Evolutionary conservation across 37 sponge, comb jelly and placozoan genomes (phyloP).

Genomic region (Dysidea cf. avara): DNA sequence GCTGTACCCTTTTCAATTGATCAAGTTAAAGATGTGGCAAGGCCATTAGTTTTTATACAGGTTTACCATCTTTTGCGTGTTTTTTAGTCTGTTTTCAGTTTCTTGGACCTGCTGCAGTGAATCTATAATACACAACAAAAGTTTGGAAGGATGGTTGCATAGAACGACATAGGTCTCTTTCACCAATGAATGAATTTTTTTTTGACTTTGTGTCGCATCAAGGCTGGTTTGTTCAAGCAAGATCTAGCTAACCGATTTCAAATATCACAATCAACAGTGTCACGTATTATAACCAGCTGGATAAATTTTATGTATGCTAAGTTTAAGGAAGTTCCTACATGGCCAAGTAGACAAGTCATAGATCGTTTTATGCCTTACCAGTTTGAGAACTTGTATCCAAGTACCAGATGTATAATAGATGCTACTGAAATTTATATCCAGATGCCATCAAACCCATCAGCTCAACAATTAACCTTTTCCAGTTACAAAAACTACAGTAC

Average conservation of each 20-base stretch:
- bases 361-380: not conserved
- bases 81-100: constrained; percentile 5
- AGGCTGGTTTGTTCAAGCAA: not conserved
- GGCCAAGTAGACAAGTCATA: not conserved
- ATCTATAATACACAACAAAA: not conserved
- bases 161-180: not conserved
- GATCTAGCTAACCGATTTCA: constrained; percentile 4
- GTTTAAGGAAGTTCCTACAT: no score
- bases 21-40: no score
- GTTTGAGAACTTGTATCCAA: constrained; percentile 14
- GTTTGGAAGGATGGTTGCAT: no score
- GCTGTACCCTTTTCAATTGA: no score
- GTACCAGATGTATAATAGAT: no score
- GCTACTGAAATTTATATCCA: no score
- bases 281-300: not conserved
- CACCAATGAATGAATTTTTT: constrained; percentile 7
- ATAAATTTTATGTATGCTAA: constrained; percentile 3
- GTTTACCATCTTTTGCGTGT: not conserved
- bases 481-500: constrained; percentile 57
- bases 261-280: not conserved
- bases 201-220: not conserved
- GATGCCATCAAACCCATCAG: no score
- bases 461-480: no score
- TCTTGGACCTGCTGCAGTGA: constrained; percentile 1
- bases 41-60: constrained; percentile 17